Evolutionary conservation across 1,140 invertebrate species (phyloP).

Genomic region (Amyelois transitella): DNA sequence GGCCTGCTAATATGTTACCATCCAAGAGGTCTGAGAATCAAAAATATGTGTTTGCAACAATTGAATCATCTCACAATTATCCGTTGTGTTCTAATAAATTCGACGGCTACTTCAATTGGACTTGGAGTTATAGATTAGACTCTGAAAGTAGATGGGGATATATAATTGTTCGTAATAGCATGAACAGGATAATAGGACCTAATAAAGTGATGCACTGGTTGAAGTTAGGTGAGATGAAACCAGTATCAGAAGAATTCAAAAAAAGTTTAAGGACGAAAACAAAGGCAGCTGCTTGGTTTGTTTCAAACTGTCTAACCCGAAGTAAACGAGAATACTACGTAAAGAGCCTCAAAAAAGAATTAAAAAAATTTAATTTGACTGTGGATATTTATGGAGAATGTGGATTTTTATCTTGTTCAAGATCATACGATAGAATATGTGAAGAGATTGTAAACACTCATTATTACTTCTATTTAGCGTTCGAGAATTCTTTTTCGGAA

Average conservation of each 20-base stretch:
- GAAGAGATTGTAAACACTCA: slow-evolving; percentile 60
- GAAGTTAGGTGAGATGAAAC: slow-evolving; percentile 51
- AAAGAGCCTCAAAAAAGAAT: slow-evolving; percentile 71
- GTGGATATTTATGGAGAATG: slow-evolving; percentile 84
- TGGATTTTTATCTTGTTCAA: slow-evolving; percentile 55
- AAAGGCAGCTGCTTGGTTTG: slow-evolving; percentile 78
- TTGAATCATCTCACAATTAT: slow-evolving; percentile 59
- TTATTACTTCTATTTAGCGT: slow-evolving; percentile 83
- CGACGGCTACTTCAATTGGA: slow-evolving; percentile 77
- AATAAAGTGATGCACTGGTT: slow-evolving; percentile 47
- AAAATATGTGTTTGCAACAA: slow-evolving; percentile 52
- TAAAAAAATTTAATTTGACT: slow-evolving; percentile 49
- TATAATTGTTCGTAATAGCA: slow-evolving; percentile 40
- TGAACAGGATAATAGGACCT: slow-evolving; percentile 47
- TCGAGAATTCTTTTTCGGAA: slow-evolving; percentile 79
- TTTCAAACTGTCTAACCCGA: slow-evolving; percentile 78
- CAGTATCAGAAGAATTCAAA: slow-evolving; percentile 41
- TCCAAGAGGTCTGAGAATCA: slow-evolving; percentile 33
- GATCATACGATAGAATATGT: slow-evolving; percentile 38
- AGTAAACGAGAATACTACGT: slow-evolving; percentile 76
- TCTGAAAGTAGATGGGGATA: slow-evolving; percentile 78
- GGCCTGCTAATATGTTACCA: slow-evolving; percentile 22
- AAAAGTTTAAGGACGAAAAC: slow-evolving; percentile 57
- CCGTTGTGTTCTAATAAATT: slow-evolving; percentile 50
- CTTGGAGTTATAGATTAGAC: slow-evolving; percentile 78